phyloP scores from a whole-genome alignment of 2,797 vertebrate genomes.

The Ciconia nigra region DNA sequence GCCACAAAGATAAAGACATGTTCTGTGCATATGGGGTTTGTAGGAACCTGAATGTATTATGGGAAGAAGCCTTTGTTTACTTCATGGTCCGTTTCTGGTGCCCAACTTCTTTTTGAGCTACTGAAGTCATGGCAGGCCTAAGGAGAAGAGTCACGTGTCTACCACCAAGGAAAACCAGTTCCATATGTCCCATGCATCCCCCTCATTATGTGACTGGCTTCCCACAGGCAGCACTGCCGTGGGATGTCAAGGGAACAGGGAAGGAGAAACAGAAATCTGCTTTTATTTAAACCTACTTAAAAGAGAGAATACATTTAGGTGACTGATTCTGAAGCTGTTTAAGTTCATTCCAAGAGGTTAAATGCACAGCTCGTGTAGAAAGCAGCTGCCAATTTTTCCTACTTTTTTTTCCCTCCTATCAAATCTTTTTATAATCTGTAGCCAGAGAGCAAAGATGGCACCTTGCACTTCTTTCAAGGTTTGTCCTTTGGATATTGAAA shows the following conservation, averaged over 20 bases:
- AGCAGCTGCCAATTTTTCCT: not conserved
- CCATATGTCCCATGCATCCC: not conserved
- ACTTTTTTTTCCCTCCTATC: not conserved
- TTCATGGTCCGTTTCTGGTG: not conserved
- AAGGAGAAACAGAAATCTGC: slow-evolving; percentile 41
- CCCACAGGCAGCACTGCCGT: not conserved
- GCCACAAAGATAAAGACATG: not conserved
- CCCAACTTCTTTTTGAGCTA: not conserved
- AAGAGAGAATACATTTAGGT: slow-evolving; percentile 24
- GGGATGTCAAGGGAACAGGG: not conserved
- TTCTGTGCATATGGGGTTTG: not conserved
- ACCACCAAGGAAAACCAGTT: slow-evolving; percentile 9
- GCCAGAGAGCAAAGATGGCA: not conserved
- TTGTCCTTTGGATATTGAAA: not conserved
- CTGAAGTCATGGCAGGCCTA: not conserved
- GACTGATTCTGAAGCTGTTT: slow-evolving; percentile 15
- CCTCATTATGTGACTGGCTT: not conserved
- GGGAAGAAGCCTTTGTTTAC: not conserved
- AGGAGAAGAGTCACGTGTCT: not conserved
- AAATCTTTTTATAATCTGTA: not conserved
- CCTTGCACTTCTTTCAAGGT: not conserved
- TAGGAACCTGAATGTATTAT: not conserved
- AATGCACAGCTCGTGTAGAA: not conserved
- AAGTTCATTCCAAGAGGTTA: slow-evolving; percentile 14
- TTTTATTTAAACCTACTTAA: slow-evolving; percentile 60